Conservation (phyloP, 2,888 invertebrate genomes). For the Galeopsomyia nigrocyanea region DNA sequence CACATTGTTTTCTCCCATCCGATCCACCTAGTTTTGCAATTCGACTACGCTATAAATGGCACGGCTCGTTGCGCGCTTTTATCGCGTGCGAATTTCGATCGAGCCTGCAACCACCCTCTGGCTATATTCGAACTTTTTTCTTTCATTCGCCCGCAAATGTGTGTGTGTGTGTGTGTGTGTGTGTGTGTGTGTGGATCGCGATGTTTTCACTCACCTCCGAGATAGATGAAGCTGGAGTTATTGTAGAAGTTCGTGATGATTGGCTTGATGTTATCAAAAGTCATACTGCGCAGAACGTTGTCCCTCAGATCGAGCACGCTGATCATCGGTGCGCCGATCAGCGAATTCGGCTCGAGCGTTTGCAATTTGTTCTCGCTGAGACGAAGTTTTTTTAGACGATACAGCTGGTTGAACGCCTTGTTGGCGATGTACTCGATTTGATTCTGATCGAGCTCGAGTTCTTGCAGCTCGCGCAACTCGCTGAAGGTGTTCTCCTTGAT, state of each 20-base stretch:
- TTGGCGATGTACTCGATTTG: slow-evolving; percentile 80
- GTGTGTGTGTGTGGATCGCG: too few species aligned
- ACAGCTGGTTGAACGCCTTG: slow-evolving; percentile 82
- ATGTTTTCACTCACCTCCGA: slow-evolving; percentile 79
- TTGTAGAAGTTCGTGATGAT: slow-evolving; percentile 84
- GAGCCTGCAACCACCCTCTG: too few species aligned
- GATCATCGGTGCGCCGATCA: slow-evolving; percentile 81
- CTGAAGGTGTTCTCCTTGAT: slow-evolving; percentile 85
- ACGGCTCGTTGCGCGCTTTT: too few species aligned
- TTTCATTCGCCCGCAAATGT: slow-evolving; percentile 15
- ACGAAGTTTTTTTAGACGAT: slow-evolving; percentile 79
- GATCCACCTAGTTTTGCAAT: too few species aligned
- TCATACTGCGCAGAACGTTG: slow-evolving; percentile 83
- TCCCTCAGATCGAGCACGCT: slow-evolving; percentile 82
- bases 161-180: background rate
- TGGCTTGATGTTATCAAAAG: slow-evolving; percentile 82
- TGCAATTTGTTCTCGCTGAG: slow-evolving; percentile 84
- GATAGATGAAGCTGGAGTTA: slow-evolving; percentile 79
- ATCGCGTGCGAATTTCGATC: too few species aligned
- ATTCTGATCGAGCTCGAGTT: slow-evolving; percentile 79
- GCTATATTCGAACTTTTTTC: background rate
- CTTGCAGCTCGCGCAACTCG: slow-evolving; percentile 81
- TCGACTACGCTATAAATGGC: too few species aligned
- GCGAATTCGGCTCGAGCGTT: slow-evolving; percentile 78
- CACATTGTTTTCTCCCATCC: slow-evolving; percentile 12